These are phyloP conservation scores for Tetragonisca angustula DNA, from an alignment of 2,888 invertebrate genomes.

Conservation along the genomic window DNA sequence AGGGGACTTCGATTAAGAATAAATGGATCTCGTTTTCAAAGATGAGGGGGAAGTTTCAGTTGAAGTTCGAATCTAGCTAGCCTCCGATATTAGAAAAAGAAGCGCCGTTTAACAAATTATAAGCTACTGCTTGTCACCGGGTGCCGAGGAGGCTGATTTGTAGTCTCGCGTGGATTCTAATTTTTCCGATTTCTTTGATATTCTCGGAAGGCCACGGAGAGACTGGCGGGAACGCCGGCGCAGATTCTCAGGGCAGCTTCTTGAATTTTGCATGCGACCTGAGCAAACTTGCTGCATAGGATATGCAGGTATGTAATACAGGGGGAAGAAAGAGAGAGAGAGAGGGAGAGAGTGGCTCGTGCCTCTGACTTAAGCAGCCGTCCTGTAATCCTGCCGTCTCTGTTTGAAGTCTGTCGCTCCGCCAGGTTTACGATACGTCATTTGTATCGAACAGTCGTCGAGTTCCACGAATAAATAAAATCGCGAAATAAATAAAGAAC, in stretches of 20 bases:
- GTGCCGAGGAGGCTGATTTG: neutral
- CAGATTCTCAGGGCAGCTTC: constrained; percentile 2
- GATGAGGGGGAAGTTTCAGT: too few relatives aligned
- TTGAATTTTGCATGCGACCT: constrained; percentile 13
- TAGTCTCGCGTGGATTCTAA: neutral
- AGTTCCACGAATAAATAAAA: too few relatives aligned
- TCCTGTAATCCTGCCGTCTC: constrained; percentile 6
- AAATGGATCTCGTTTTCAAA: too few relatives aligned
- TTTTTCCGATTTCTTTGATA: constrained; percentile 5
- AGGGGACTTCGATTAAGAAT: too few relatives aligned
- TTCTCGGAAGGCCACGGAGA: neutral
- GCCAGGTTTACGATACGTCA: constrained; percentile 6
- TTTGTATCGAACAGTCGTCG: neutral
- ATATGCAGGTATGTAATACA: constrained; percentile 12
- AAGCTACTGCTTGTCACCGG: too few relatives aligned
- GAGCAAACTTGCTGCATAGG: constrained; percentile 9
- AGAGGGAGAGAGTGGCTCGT: neutral
- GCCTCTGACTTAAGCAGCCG: neutral
- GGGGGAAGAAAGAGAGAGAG: too few relatives aligned
- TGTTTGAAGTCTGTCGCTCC: neutral
- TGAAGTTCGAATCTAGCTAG: too few relatives aligned
- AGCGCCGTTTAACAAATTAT: too few relatives aligned
- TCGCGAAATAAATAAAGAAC: too few relatives aligned
- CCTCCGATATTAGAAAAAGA: too few relatives aligned
- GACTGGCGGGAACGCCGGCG: neutral